Percentiles rank a stretch among this genome's conserved stretches.
These are phyloP conservation scores for Rhodinocichla rosea DNA, from an alignment of 2,113 vertebrate species.

Conservation along the genomic window DNA sequence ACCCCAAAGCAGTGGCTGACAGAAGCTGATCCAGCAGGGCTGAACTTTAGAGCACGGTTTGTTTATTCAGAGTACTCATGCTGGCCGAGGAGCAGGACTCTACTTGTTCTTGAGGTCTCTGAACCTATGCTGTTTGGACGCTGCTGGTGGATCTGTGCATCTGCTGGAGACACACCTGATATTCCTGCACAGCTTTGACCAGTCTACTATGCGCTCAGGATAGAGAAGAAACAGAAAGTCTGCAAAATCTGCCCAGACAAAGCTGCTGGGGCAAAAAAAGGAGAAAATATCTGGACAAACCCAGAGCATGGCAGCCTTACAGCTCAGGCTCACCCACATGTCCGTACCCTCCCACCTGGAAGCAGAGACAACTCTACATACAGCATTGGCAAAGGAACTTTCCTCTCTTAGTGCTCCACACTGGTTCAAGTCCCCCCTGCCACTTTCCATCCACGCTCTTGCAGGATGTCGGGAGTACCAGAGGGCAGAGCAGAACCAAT, in stretches of 20 bases:
- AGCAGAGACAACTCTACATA: not conserved
- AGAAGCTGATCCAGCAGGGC: not conserved
- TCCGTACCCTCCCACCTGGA: not conserved
- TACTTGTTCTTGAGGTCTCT: not conserved
- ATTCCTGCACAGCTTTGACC: not conserved
- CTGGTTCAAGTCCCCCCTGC: not conserved
- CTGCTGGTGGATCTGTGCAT: rapidly evolving
- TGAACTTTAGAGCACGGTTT: not conserved
- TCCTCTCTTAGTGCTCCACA: not conserved
- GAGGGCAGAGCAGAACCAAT: not conserved
- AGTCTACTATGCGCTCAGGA: not conserved
- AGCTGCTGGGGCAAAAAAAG: not conserved
- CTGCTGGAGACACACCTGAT: rapidly evolving
- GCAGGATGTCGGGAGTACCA: not conserved
- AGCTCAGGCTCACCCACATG: not conserved
- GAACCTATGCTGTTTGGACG: rapidly evolving
- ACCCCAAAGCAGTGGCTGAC: not conserved
- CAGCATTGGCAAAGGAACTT: rapidly evolving
- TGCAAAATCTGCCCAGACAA: not conserved
- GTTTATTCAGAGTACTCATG: not conserved
- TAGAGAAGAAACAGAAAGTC: not conserved
- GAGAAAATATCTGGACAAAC: not conserved
- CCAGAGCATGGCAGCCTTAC: not conserved
- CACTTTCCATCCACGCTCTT: rapidly evolving
- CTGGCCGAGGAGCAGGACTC: rapidly evolving